Percentiles rank a stretch among this genome's conserved stretches.
phyloP scores from a whole-genome alignment of 2,888 invertebrate species.

The Oxycera nigricornis region DNA sequence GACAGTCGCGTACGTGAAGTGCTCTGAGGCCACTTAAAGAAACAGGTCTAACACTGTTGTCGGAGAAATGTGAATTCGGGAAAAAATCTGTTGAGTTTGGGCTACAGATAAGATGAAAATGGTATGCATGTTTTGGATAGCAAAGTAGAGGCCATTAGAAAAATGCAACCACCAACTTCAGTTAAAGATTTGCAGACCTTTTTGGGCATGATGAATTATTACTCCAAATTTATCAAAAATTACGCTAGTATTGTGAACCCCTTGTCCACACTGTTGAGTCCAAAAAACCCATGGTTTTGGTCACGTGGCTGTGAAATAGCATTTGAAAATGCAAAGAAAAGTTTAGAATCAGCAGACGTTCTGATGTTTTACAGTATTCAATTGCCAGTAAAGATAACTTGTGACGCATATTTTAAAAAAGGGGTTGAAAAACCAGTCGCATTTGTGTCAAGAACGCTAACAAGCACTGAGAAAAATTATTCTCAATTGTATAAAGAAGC shows the following conservation, averaged over 20 bases:
- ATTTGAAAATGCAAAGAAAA: neutral
- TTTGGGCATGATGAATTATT: neutral
- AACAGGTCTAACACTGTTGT: neutral
- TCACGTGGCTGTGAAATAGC: neutral
- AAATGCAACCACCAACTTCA: neutral
- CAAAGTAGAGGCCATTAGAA: neutral
- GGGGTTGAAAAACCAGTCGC: neutral
- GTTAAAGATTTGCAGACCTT: neutral
- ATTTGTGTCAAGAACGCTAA: neutral
- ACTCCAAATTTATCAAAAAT: neutral
- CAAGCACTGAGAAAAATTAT: neutral
- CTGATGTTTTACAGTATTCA: neutral
- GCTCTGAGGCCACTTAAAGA: neutral
- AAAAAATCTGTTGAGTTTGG: neutral
- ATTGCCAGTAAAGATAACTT: neutral
- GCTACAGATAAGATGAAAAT: neutral
- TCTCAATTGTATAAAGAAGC: neutral
- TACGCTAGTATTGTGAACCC: neutral
- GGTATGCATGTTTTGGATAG: neutral
- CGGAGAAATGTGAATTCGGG: neutral
- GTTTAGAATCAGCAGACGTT: neutral
- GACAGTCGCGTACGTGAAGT: neutral
- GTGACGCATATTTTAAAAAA: neutral
- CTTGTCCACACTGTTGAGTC: neutral
- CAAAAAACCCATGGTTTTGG: neutral